Evolutionary conservation across 2,888 invertebrate genomes (phyloP).

Genomic region (Acrocyrtus sp.): DNA sequence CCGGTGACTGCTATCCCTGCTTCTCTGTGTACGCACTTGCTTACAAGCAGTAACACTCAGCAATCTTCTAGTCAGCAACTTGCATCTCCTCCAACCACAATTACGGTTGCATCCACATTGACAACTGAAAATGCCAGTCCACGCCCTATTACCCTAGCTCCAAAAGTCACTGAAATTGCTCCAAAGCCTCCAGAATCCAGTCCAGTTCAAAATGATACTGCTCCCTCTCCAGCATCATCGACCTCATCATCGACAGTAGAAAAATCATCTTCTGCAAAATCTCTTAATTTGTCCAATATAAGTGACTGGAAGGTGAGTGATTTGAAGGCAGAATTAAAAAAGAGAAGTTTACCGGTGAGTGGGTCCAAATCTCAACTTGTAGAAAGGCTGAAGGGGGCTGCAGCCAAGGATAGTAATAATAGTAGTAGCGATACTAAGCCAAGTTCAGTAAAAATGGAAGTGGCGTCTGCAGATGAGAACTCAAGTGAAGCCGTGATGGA

Average conservation of each 20-base stretch:
- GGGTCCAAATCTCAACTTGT: conserved; percentile 96
- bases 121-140: conserved; percentile 37
- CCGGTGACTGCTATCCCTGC: conserved; percentile 37
- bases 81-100: conserved; percentile 11
- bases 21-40: conserved; percentile 9
- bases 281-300: conserved; percentile 39
- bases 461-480: conserved; percentile 33
- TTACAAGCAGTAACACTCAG: conserved; percentile 33
- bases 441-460: conserved; percentile 40
- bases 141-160: conserved; percentile 29
- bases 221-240: conserved; percentile 17
- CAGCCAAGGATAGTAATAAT: conserved; percentile 8
- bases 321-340: conserved; percentile 92
- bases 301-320: conserved; percentile 77
- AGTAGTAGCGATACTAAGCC: neutral
- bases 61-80: conserved; percentile 43
- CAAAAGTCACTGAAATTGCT: conserved; percentile 18
- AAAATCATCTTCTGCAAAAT: conserved; percentile 5
- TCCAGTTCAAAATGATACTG: neutral
- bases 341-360: conserved; percentile 92
- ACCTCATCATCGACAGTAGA: conserved; percentile 19
- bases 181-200: conserved; percentile 10
- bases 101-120: conserved; percentile 16
- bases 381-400: conserved; percentile 77
- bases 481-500: conserved; percentile 58